A percentile compares a stretch with the other conserved stretches of the same genome.
Evolutionary conservation across 92 coral and sea anemone genomes (phyloP).

Genomic region (Phenganax marumi): DNA sequence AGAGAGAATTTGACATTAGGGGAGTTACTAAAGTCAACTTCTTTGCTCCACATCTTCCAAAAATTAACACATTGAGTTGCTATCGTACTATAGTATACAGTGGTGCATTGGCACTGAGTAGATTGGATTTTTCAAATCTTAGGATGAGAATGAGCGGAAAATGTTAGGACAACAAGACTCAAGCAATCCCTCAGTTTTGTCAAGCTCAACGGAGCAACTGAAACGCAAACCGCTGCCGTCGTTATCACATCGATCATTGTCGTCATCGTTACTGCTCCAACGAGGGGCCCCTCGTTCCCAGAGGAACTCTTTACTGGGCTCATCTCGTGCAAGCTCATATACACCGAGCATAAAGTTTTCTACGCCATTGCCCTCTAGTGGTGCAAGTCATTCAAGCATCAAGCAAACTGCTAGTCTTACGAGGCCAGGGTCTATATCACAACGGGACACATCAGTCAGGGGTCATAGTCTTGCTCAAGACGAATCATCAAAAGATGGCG

Average conservation of each 20-base stretch:
- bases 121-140: not conserved
- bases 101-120: no score
- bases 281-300: constrained; percentile 18
- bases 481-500: not conserved
- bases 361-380: not conserved
- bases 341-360: not conserved
- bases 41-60: not conserved
- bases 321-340: not conserved
- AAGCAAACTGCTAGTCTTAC: not conserved
- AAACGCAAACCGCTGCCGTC: constrained; percentile 34
- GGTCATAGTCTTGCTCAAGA: not conserved
- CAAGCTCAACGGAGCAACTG: constrained; percentile 15
- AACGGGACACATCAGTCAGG: not conserved
- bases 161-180: not conserved
- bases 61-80: not conserved
- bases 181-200: not conserved
- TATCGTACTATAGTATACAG: no score
- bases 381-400: not conserved
- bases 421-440: not conserved
- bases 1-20: no score
- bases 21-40: not conserved
- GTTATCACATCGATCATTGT: not conserved
- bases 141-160: constrained; percentile 7
- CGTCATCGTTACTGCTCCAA: constrained; percentile 2
- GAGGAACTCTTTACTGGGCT: constrained; percentile 8